A percentile compares a stretch with the other conserved stretches of the same genome.
phyloP scores from a whole-genome alignment of 2,113 vertebrate genomes.

The Rhombomys opimus region DNA sequence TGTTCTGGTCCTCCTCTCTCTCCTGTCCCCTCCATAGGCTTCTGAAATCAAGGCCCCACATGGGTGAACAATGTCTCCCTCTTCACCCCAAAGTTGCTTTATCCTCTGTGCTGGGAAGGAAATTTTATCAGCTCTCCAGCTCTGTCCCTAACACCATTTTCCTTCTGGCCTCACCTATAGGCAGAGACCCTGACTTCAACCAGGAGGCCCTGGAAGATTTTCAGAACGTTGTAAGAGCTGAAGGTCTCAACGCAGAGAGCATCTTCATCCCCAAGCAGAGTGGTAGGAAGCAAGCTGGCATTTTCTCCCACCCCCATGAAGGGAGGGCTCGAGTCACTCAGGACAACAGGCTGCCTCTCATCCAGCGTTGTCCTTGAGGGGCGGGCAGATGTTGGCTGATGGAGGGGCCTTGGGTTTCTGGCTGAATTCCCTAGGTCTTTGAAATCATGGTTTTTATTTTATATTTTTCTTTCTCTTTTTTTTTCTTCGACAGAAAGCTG shows the following conservation, averaged over 20 bases:
- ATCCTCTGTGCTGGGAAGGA: not conserved
- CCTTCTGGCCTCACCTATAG: not conserved
- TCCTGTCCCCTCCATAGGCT: too few relatives aligned
- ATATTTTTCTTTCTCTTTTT: not conserved
- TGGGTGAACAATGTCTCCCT: fast-evolving
- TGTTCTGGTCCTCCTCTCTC: not conserved
- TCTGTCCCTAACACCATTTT: not conserved
- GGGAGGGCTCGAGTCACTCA: too few relatives aligned
- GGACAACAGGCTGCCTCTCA: not conserved
- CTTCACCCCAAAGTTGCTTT: too few relatives aligned
- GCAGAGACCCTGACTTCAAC: not conserved
- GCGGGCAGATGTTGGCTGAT: not conserved
- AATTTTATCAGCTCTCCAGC: not conserved
- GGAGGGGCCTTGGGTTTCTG: not conserved
- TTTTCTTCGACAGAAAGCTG: not conserved
- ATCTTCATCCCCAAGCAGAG: slow-evolving; percentile 19
- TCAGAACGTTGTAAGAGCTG: not conserved
- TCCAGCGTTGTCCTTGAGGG: not conserved
- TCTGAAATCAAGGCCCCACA: not conserved
- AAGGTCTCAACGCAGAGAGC: not conserved
- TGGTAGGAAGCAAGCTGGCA: not conserved
- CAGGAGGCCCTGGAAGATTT: slow-evolving; percentile 18
- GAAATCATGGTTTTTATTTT: not conserved
- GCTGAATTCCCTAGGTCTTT: too few relatives aligned
- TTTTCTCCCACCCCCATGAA: fast-evolving